Base-by-base conservation (phyloP, 2,888 invertebrate genomes). In the Cyaniris semiargus region DNA sequence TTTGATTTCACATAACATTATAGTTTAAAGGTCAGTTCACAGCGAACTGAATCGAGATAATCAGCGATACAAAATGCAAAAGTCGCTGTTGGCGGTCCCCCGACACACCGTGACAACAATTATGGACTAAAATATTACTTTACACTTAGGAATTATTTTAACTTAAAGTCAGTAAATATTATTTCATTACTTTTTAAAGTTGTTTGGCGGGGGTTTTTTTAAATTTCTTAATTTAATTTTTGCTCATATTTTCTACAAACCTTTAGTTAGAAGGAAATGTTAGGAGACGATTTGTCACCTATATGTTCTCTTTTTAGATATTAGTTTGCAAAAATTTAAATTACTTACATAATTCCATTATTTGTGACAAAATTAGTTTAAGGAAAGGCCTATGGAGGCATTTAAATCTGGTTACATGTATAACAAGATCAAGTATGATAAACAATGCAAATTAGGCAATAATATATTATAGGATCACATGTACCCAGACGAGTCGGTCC, bases 391-490 rank as follows among this genome's bases (percentile, higher is more conserved):
- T n/a, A 58, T 8, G 23, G 60, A 60, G 10, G 10, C 10, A 0
- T 60, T 21, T 18, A 2, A 10, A 21, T 21, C 3, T 21, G 21
- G 10, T 38, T 8, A 60, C 58, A 58, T 21, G 60, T 23, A 23
- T 3, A 60, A 60, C 60, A 21, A n/a, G 56, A 56, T n/a, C 23
- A 23, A 3, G 21, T 60, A 60, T 23, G 60, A 23, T 60, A 23
- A 60, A 60, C 60, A 60, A 60, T 60, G 60, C 60, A 23, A 60
- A 60, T 60, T 60, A 60, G 21, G 60, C 10, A 23, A 23, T 60
- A 23, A 23, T 13, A 8, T 38, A 38, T 38, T 58, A 58, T n/a
- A 56, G 7, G 0, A n/a, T n/a, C 2, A 53, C n/a, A 1, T 56
- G 2, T 21, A 56, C n/a, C 18, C 18, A 60, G 23, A 60, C 23